phyloP scores from a whole-genome alignment of 2,888 invertebrate genomes.

The Drosophila seclusa region DNA sequence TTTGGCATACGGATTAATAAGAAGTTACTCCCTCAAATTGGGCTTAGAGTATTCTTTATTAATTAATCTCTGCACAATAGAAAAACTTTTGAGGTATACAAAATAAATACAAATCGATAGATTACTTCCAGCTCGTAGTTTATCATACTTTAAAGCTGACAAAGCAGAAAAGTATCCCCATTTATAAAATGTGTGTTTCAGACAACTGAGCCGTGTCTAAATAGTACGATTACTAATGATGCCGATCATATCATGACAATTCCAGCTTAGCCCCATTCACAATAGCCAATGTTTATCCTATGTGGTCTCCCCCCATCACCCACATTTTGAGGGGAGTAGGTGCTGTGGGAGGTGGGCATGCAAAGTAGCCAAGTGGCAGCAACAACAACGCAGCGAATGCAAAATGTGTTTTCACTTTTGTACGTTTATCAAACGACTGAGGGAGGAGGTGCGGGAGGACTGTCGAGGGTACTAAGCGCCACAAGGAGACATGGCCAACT shows the following conservation, averaged over 20 bases:
- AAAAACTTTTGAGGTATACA: background rate
- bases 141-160: slow-evolving; percentile 31
- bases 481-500: slow-evolving; percentile 60
- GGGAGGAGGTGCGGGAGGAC: slow-evolving; percentile 1
- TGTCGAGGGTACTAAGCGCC: slow-evolving; percentile 46
- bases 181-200: slow-evolving; percentile 18
- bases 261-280: slow-evolving; percentile 51
- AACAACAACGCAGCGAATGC: slow-evolving; percentile 46
- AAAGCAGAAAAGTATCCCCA: slow-evolving; percentile 19
- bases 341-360: slow-evolving; percentile 26
- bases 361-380: slow-evolving; percentile 51
- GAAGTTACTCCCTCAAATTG: background rate
- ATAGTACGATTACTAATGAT: slow-evolving; percentile 51
- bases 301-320: background rate
- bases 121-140: slow-evolving; percentile 2
- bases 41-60: background rate
- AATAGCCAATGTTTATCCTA: slow-evolving; percentile 34
- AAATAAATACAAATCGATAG: background rate
- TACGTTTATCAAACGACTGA: slow-evolving; percentile 66
- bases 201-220: slow-evolving; percentile 21
- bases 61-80: background rate
- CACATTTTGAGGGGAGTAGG: background rate
- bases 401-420: slow-evolving; percentile 76
- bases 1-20: background rate
- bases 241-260: slow-evolving; percentile 63